These are phyloP conservation scores for Dryocosmus kuriphilus DNA, from an alignment of 2,888 invertebrate genomes.

Conservation along the genomic window DNA sequence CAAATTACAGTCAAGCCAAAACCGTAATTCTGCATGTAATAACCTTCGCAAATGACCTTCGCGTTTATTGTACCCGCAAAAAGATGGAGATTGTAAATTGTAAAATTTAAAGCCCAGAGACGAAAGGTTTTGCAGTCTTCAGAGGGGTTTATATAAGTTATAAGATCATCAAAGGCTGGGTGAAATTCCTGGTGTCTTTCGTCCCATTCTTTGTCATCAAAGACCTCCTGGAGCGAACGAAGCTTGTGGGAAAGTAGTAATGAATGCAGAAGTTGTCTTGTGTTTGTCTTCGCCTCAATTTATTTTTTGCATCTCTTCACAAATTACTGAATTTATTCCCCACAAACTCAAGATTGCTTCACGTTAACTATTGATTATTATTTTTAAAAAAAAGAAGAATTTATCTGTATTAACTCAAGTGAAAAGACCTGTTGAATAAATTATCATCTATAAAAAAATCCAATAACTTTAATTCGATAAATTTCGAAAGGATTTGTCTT, in stretches of 20 bases:
- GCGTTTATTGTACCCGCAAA: conserved; percentile 22
- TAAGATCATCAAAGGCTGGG: conserved; percentile 29
- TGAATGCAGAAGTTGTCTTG: conserved; percentile 26
- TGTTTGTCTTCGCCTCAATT: conserved; percentile 29
- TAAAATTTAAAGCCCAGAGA: not conserved
- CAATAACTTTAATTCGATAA: conserved; percentile 15
- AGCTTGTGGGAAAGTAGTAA: conserved; percentile 39
- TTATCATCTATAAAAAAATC: not conserved
- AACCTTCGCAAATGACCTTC: conserved; percentile 10
- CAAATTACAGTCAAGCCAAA: not conserved
- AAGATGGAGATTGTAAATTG: conserved; percentile 20
- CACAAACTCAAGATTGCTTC: conserved; percentile 5
- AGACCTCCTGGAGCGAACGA: conserved; percentile 31
- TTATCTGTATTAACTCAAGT: not conserved
- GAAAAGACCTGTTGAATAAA: not conserved
- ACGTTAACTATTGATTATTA: not conserved
- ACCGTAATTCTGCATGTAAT: conserved; percentile 23
- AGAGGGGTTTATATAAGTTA: conserved; percentile 13
- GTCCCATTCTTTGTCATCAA: conserved; percentile 38
- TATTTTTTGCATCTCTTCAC: conserved; percentile 23
- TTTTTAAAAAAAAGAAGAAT: not conserved
- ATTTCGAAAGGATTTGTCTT: conserved; percentile 21
- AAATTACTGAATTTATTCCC: conserved; percentile 29
- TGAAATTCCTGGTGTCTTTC: conserved; percentile 34
- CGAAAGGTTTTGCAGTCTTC: conserved; percentile 1